Evolutionary conservation across 2,113 vertebrate genomes (phyloP).

Genomic region (Hippotragus niger): DNA sequence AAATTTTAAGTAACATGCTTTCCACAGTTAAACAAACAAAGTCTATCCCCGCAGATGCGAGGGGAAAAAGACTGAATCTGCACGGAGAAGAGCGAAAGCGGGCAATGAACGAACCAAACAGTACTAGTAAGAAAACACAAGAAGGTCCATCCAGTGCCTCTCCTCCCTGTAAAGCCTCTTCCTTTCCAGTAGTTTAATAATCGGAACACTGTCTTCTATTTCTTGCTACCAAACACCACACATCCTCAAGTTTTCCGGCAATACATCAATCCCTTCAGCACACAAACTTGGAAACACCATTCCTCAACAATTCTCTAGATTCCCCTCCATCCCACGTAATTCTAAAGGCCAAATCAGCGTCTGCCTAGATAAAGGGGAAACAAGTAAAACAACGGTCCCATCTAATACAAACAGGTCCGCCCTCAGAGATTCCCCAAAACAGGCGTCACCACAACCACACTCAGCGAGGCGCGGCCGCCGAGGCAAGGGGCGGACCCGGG

Average conservation of each 20-base stretch:
- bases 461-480: fast-evolving
- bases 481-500: not conserved
- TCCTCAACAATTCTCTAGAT: not conserved
- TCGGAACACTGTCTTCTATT: not conserved
- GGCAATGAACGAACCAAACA: not conserved
- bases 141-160: not conserved
- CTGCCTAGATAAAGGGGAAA: not conserved
- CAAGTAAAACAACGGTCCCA: not conserved
- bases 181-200: not conserved
- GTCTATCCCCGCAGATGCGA: no score
- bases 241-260: not conserved
- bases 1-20: not conserved
- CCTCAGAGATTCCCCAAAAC: not conserved
- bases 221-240: not conserved
- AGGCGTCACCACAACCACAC: fast-evolving
- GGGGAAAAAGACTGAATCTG: not conserved
- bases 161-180: not conserved
- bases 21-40: not conserved
- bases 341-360: not conserved
- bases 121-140: not conserved
- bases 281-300: not conserved
- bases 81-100: not conserved
- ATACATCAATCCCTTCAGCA: not conserved
- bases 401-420: not conserved
- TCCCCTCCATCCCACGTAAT: not conserved